Base-by-base conservation (phyloP, 2,888 invertebrate genomes). In the Meta bourneti region DNA sequence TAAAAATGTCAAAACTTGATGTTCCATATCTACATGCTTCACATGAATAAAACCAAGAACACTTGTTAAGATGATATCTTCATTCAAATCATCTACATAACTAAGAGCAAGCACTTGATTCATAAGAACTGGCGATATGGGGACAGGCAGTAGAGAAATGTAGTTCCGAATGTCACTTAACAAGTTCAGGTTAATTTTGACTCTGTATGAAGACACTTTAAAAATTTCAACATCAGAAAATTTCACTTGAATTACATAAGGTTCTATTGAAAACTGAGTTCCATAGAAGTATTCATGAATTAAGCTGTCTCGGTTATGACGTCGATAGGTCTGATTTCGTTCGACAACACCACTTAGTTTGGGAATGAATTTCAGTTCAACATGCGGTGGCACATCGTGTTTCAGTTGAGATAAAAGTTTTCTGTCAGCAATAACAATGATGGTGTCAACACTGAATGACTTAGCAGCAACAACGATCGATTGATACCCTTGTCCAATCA, bases 201-300 rank as follows among this genome's bases (percentile, higher is more conserved):
- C 20, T 54, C 13, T 34, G 19, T 78, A n/a, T 13, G 19, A 51
- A 2, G n/a, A n/a, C 16, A 90, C 54, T 96, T 13, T 98, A 94
- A 97, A 98, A 72, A 99, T 97, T 94, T 97, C 97, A 49, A 99
- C 96, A 94, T 99, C 98, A 1, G 96, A 95, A 96, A 97, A 98
- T 95, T 98, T 98, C 0, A 99, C 97, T 95, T 99, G 98, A 95
- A 98, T 98, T 0, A 98, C 98, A 95, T 98, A 98, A 0, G 99
- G 99, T 95, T 98, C 98, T 93, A 98, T 96, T 51, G 94, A 94
- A 74, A 0, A 97, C 96, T 7, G 97, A 96, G 93, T 96, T 95
- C 99, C 99, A 95, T 99, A 99, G 95, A 99, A 99, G 95, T 99
- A 99, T 95, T 99, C 98, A 71, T 98, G 96, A 7, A 98, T 97